Evolutionary conservation across 2,888 invertebrate species (phyloP), one percentile per base, ranked within the genome.

Genomic region (Myathropa florea): DNA sequence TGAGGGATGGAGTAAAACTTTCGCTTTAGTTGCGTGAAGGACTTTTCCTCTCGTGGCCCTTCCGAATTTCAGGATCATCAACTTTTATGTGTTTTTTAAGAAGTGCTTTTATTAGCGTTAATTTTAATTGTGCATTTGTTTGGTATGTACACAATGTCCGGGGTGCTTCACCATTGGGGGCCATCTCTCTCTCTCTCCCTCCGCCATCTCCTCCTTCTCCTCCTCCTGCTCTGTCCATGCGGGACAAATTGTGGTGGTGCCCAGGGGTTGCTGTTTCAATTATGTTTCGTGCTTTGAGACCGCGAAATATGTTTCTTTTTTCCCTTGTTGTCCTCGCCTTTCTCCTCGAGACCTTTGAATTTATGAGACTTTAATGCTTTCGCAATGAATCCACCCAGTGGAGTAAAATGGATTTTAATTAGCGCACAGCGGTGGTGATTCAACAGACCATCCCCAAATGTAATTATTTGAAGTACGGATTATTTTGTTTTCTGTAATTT

Each of bases 51-150:
- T 75, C 67, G 71, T 39, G 70, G 70, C 57, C 79, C 71, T 57
- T 67, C 64, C 75, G 67, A 79, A 86, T 86, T 86, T 86, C 79
- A 83, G 83, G 86, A 83, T 86, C 86, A 86, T 86, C 86, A 86
- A 86, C 75, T 86, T 86, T 86, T 86, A 86, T 83, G 73, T 78
- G 39, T 83, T 86, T 86, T 86, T 86, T 79, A 86, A 86, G 79
- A 86, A 86, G 78, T 86, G 75, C 83, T 83, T 86, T 86, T 86
- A 86, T 82, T 83, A 86, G 86, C 83, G 86, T 75, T 86, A 83
- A 86, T 86, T 86, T 86, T 86, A 86, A 86, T 79, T 86, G 86
- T 86, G 82, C 78, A 83, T 82, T 83, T 79, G 81, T 85, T 81
- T 73, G 77, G 57, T 23, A 60, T 73, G 82, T 78, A 72, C 55